These are phyloP conservation scores for Hyles vespertilio DNA, from an alignment of 1,140 invertebrate species.

Conservation along the genomic window DNA sequence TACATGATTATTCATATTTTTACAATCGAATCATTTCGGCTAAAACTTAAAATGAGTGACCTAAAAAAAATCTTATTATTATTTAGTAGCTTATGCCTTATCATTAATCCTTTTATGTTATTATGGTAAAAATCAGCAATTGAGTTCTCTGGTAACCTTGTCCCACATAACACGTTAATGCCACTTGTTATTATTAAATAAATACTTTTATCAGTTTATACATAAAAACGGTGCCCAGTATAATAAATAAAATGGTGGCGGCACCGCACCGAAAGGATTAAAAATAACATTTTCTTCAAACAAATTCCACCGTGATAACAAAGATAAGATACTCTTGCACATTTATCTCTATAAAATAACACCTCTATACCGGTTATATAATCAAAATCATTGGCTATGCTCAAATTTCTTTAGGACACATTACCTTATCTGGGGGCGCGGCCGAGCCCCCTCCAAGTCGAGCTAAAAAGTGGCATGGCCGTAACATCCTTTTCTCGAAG, in stretches of 20 bases:
- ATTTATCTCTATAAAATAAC: neutral
- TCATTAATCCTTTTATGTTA: too few species aligned
- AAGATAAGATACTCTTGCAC: conserved; percentile 26
- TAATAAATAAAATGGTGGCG: conserved; percentile 29
- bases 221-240: conserved; percentile 5
- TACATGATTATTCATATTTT: too few species aligned
- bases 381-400: conserved; percentile 4
- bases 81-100: too few species aligned
- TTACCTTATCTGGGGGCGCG: too few species aligned
- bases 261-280: conserved; percentile 36
- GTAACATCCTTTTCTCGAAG: too few species aligned
- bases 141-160: neutral
- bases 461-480: too few species aligned
- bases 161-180: neutral
- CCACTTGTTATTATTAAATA: conserved; percentile 4
- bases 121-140: too few species aligned
- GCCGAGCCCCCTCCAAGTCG: too few species aligned
- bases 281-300: conserved; percentile 47
- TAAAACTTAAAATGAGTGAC: too few species aligned
- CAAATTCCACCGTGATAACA: conserved; percentile 46
- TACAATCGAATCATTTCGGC: too few species aligned
- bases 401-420: too few species aligned
- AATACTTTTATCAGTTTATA: conserved; percentile 10
- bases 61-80: too few species aligned
- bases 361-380: conserved; percentile 6